A percentile compares a stretch with the other conserved stretches of the same genome.
phyloP scores from a whole-genome alignment of 2,113 vertebrate species.

The Todiramphus chloris region DNA sequence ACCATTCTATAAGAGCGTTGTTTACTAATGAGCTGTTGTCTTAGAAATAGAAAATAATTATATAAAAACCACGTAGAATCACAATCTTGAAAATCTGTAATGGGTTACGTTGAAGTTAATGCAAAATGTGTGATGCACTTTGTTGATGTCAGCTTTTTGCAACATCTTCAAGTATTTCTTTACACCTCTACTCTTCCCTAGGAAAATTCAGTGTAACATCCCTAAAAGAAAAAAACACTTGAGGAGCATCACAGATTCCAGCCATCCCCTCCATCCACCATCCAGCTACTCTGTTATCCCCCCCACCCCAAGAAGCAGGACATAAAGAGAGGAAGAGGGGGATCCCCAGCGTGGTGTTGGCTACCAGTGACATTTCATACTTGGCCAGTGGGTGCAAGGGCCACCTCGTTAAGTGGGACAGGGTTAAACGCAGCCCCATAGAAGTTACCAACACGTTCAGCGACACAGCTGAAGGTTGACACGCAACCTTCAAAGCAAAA shows the following conservation, averaged over 20 bases:
- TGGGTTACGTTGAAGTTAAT: neutral
- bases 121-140: accelerated
- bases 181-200: neutral
- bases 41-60: neutral
- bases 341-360: accelerated
- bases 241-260: neutral
- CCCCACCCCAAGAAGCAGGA: accelerated
- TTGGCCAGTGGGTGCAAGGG: accelerated
- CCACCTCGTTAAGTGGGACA: accelerated
- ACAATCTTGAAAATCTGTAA: accelerated
- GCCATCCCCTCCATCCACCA: neutral
- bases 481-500: accelerated
- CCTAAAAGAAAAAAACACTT: neutral
- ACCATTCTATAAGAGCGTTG: neutral
- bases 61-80: accelerated
- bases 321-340: neutral
- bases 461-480: neutral
- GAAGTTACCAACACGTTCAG: neutral
- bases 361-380: accelerated
- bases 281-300: neutral
- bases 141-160: neutral
- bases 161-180: neutral
- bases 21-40: neutral
- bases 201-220: accelerated
- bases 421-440: accelerated